A percentile compares a stretch with the other conserved stretches of the same genome.
Conservation (phyloP, 2,797 vertebrate species). For the Chiroxiphia lanceolata region DNA sequence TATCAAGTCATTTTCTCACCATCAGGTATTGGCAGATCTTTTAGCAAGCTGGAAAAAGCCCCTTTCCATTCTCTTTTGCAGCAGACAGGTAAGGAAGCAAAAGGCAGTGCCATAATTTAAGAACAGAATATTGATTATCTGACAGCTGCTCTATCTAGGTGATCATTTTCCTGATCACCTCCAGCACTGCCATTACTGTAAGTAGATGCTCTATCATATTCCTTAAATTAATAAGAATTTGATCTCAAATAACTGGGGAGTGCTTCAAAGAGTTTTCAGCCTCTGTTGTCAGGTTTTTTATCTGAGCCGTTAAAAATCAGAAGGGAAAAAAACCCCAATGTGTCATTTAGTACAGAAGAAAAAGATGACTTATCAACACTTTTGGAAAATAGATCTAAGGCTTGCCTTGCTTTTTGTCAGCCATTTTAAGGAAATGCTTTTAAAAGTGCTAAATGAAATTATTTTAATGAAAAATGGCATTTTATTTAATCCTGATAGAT, state of each 20-base stretch:
- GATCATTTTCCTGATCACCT: background rate
- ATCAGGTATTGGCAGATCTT: background rate
- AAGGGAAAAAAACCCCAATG: background rate
- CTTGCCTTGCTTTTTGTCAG: background rate
- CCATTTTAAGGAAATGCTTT: background rate
- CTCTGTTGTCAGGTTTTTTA: slow-evolving; percentile 49
- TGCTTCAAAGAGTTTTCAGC: slow-evolving; percentile 30
- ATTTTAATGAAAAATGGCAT: background rate
- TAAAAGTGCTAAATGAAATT: background rate
- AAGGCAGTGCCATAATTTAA: background rate
- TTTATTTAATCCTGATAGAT: background rate
- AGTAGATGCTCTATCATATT: background rate
- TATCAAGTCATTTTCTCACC: background rate
- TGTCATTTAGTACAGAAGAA: background rate
- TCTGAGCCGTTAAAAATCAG: slow-evolving; percentile 23
- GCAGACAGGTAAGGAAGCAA: background rate
- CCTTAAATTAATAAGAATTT: slow-evolving; percentile 5
- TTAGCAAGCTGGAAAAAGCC: background rate
- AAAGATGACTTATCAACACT: background rate
- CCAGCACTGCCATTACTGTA: background rate
- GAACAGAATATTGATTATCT: background rate
- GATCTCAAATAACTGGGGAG: background rate
- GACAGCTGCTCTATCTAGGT: background rate
- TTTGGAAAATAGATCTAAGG: background rate
- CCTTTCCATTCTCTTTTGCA: background rate